A percentile compares a stretch with the other conserved stretches of the same genome.
phyloP scores from a whole-genome alignment of 2,797 vertebrate genomes.

The Phyllotis vaccarum region DNA sequence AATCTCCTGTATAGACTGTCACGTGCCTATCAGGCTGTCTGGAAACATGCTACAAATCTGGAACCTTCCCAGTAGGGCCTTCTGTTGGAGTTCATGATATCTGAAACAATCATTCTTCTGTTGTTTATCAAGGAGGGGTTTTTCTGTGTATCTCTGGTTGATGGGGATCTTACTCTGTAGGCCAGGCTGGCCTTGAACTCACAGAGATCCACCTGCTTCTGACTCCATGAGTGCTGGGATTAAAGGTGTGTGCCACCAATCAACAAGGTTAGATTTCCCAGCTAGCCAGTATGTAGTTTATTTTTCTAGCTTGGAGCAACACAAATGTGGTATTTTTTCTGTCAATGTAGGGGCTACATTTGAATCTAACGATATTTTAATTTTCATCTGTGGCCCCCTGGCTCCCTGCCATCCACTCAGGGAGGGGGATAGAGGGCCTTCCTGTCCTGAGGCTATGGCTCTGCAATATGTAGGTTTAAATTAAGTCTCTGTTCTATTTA shows the following conservation, averaged over 20 bases:
- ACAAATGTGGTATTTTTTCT: not conserved
- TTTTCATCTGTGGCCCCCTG: not conserved
- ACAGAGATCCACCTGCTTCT: not conserved
- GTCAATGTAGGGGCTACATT: not conserved
- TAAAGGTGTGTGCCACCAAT: not conserved
- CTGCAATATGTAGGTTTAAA: not conserved
- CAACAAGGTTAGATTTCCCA: conserved; percentile 51
- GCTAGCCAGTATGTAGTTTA: not conserved
- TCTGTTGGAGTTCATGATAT: conserved; percentile 29
- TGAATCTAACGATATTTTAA: not conserved
- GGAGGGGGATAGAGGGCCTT: not conserved
- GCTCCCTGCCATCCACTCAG: not conserved
- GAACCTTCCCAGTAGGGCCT: not conserved
- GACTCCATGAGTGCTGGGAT: not conserved
- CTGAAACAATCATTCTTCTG: not conserved
- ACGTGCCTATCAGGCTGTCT: not conserved
- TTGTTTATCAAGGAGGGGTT: not conserved
- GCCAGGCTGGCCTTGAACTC: not conserved
- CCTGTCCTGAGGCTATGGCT: not conserved
- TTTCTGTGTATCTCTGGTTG: not conserved
- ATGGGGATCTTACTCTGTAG: not conserved
- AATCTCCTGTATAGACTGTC: not conserved
- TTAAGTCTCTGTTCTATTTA: not conserved
- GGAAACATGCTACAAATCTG: not conserved
- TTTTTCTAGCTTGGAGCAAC: not conserved